Conservation (phyloP, 2,797 vertebrate genomes). For the Anniella stebbinsi region DNA sequence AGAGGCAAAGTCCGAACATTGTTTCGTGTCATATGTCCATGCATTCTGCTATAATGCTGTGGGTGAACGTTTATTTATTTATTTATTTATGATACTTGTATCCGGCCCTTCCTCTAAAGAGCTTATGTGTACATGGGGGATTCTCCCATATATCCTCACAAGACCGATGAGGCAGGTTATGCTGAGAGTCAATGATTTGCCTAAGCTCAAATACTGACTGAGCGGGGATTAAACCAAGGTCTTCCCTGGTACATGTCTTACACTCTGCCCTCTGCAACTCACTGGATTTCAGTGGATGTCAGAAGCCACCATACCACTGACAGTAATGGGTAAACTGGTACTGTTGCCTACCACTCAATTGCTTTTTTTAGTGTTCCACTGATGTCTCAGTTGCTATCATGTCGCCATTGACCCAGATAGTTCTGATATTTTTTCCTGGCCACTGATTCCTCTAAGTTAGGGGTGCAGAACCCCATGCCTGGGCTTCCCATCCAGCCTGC, state of each 20-base stretch:
- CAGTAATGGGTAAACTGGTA: too few species aligned
- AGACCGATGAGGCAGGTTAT: not conserved
- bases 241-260: not conserved
- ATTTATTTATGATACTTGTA: not conserved
- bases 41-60: not conserved
- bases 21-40: too few species aligned
- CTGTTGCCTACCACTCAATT: not conserved
- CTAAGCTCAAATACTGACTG: not conserved
- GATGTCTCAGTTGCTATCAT: not conserved
- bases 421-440: not conserved
- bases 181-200: not conserved
- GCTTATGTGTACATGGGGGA: not conserved
- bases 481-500: too few species aligned
- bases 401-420: not conserved
- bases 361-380: not conserved
- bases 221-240: not conserved
- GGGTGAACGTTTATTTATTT: not conserved
- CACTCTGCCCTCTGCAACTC: not conserved
- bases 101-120: not conserved
- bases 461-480: too few species aligned
- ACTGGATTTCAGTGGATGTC: too few species aligned
- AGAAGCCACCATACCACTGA: not conserved
- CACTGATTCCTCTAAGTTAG: too few species aligned
- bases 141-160: not conserved
- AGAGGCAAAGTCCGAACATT: not conserved